A percentile compares a stretch with the other conserved stretches of the same genome.
Evolutionary conservation across 1,140 invertebrate species (phyloP).

Genomic region (Tetragonula clypearis): DNA sequence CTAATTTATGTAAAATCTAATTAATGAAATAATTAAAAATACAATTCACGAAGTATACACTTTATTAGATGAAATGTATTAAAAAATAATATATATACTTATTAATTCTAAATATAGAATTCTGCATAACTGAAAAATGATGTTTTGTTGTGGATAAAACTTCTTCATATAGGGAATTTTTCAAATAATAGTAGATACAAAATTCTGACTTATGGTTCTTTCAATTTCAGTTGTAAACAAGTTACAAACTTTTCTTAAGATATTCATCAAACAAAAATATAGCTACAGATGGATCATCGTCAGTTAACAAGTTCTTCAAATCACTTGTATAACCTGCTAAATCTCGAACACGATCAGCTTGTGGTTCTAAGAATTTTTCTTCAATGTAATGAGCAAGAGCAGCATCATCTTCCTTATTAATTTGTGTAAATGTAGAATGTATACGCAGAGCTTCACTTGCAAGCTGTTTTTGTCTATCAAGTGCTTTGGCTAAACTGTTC

Average conservation of each 20-base stretch:
- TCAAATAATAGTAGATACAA: slow-evolving; percentile 14
- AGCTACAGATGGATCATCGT: slow-evolving; percentile 84
- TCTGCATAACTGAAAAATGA: slow-evolving; percentile 12
- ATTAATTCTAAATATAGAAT: slow-evolving; percentile 23
- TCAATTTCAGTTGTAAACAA: slow-evolving; percentile 12
- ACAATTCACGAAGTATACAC: slow-evolving; percentile 13
- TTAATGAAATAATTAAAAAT: slow-evolving; percentile 12
- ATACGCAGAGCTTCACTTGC: slow-evolving; percentile 86
- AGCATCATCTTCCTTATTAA: slow-evolving; percentile 73
- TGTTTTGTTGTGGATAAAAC: slow-evolving; percentile 1
- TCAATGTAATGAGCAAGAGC: slow-evolving; percentile 87
- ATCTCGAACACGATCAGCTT: slow-evolving; percentile 85
- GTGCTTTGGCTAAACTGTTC: slow-evolving; percentile 87
- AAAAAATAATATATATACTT: slow-evolving; percentile 31
- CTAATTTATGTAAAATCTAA: not conserved
- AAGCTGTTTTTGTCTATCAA: slow-evolving; percentile 88
- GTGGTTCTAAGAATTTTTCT: slow-evolving; percentile 87
- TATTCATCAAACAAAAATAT: slow-evolving; percentile 91
- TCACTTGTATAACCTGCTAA: slow-evolving; percentile 88
- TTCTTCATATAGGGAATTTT: slow-evolving; percentile 20
- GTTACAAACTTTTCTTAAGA: slow-evolving; percentile 82
- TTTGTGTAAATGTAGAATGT: slow-evolving; percentile 78
- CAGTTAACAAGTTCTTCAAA: slow-evolving; percentile 85
- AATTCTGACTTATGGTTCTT: slow-evolving; percentile 16
- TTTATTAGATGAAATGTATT: slow-evolving; percentile 40